These are phyloP conservation scores for Neodontobutis hainanensis DNA, from an alignment of 2,113 vertebrate genomes.

Conservation along the genomic window DNA sequence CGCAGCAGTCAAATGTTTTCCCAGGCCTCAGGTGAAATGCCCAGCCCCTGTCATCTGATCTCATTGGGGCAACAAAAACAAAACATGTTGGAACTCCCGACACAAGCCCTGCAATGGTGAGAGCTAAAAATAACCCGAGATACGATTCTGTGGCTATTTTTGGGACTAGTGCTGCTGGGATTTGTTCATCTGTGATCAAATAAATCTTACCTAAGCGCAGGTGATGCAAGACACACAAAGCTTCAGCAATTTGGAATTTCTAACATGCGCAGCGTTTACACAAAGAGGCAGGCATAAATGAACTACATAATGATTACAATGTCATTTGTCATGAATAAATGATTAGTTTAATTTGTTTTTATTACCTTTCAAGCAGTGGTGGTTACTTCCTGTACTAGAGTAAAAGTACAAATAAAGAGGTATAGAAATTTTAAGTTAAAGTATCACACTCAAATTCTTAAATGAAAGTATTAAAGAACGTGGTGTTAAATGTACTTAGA, in stretches of 20 bases:
- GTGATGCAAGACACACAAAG: neutral
- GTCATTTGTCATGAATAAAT: neutral
- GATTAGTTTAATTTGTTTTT: neutral
- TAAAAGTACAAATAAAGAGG: too few species aligned
- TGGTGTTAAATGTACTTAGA: too few species aligned
- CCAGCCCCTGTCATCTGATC: neutral
- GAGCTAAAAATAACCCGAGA: neutral
- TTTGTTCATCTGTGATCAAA: neutral
- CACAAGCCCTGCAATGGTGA: neutral
- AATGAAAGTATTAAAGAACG: too few species aligned
- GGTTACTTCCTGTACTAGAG: too few species aligned
- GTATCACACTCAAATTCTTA: too few species aligned
- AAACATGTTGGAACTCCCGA: neutral
- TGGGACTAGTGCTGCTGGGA: too few species aligned
- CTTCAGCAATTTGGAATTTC: neutral
- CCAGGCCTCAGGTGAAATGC: neutral
- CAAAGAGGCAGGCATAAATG: neutral
- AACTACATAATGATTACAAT: neutral
- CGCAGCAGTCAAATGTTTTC: neutral
- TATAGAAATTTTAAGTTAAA: too few species aligned
- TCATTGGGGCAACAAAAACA: neutral
- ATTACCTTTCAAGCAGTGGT: too few species aligned
- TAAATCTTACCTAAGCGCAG: neutral
- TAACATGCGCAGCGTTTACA: neutral
- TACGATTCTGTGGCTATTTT: neutral